These are phyloP conservation scores for Orthonyx spaldingii DNA, from an alignment of 2,113 vertebrate species.

Conservation along the genomic window DNA sequence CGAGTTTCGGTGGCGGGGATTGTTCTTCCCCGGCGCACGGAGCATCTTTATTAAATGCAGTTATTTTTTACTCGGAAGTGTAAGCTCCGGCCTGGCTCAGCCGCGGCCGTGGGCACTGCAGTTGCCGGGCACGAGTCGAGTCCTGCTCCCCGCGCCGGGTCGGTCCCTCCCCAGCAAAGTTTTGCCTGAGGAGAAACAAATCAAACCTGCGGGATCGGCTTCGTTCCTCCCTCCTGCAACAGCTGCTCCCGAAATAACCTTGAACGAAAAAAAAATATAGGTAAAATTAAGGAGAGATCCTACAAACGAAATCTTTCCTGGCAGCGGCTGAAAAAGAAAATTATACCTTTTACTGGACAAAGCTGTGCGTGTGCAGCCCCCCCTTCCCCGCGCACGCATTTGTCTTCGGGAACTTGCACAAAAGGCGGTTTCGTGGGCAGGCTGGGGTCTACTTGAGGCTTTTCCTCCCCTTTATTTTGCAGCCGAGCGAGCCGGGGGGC, in stretches of 20 bases:
- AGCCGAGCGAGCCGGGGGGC: not conserved
- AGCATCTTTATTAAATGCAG: not conserved
- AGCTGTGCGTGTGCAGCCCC: not conserved
- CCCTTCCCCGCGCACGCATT: not conserved
- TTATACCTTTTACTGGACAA: not conserved
- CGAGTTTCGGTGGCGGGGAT: not conserved
- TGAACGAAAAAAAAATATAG: not conserved
- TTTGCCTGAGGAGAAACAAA: not conserved
- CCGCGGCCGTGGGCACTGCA: not conserved
- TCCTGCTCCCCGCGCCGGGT: not conserved
- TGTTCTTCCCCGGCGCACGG: not conserved
- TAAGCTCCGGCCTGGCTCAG: not conserved
- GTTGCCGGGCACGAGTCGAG: not conserved
- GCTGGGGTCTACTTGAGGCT: not conserved
- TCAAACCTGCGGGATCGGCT: not conserved
- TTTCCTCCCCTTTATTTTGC: not conserved
- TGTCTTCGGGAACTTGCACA: not conserved
- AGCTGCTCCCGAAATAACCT: not conserved
- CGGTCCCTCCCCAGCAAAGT: not conserved
- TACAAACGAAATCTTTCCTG: slow-evolving; percentile 5
- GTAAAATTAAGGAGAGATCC: not conserved
- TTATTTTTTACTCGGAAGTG: not conserved
- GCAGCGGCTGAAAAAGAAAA: not conserved
- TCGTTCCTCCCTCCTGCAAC: not conserved
- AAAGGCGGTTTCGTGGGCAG: not conserved